phyloP scores from a whole-genome alignment of 2,888 invertebrate genomes.

The Halocaridina rubra region DNA sequence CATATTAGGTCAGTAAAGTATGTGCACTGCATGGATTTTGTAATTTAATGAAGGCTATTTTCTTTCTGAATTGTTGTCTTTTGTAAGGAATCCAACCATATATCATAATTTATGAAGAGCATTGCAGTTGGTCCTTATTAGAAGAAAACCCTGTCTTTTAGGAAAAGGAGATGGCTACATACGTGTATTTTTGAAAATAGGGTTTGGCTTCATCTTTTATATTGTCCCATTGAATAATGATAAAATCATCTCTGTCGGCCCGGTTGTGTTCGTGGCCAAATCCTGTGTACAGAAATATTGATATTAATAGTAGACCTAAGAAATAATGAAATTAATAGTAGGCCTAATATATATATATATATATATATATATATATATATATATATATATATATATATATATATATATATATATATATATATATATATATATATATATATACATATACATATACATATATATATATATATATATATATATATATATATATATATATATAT shows the following conservation, averaged over 20 bases:
- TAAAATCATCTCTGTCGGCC: conserved; percentile 36
- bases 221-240: conserved; percentile 32
- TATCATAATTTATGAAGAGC: no score
- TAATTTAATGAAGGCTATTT: not conserved
- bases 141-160: not conserved
- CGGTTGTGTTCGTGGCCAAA: conserved; percentile 61
- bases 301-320: no score
- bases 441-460: not conserved
- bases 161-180: not conserved
- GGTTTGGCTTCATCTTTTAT: not conserved
- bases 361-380: not conserved
- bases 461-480: not conserved
- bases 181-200: conserved; percentile 34
- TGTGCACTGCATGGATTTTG: not conserved
- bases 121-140: not conserved
- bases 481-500: not conserved
- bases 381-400: not conserved
- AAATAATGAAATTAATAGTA: no score
- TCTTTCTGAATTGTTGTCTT: no score
- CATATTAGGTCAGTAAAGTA: no score
- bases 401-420: not conserved
- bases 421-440: not conserved
- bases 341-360: not conserved
- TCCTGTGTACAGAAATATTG: conserved; percentile 41
- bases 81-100: no score